Conservation (phyloP, 1,140 invertebrate species). For the Sarcophaga peregrina region DNA sequence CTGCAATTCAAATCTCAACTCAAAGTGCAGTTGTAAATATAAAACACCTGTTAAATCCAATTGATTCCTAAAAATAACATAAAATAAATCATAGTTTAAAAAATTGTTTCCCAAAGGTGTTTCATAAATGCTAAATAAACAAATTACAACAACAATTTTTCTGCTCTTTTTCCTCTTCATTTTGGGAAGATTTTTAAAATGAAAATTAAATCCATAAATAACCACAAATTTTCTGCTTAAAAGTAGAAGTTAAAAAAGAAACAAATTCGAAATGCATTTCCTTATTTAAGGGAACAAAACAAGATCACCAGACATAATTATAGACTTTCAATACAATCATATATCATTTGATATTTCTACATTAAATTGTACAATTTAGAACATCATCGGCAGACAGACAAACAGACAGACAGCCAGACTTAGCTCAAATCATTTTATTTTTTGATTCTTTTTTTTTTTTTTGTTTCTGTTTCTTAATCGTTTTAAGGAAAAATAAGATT, state of each 20-base stretch:
- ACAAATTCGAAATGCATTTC: not conserved
- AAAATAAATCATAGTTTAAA: not conserved
- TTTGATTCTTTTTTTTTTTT: too few species aligned
- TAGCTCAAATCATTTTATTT: too few species aligned
- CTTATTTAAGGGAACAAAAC: not conserved
- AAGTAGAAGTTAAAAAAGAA: not conserved
- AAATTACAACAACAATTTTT: not conserved
- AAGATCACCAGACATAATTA: not conserved
- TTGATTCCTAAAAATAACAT: slow-evolving; percentile 5
- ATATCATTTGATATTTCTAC: slow-evolving; percentile 13
- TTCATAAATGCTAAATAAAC: slow-evolving; percentile 5
- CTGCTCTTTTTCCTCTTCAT: not conserved
- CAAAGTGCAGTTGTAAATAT: too few species aligned
- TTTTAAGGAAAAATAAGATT: too few species aligned
- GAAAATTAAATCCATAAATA: slow-evolving; percentile 20
- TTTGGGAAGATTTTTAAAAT: not conserved
- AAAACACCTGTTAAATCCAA: slow-evolving; percentile 4
- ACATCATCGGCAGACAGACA: too few species aligned
- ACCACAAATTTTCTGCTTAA: slow-evolving; percentile 23
- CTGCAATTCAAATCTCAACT: too few species aligned
- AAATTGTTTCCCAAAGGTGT: not conserved
- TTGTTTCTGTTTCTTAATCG: too few species aligned
- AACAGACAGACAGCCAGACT: too few species aligned
- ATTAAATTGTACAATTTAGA: too few species aligned
- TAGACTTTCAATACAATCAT: slow-evolving; percentile 19